A percentile compares a stretch with the other conserved stretches of the same genome.
Conservation (phyloP, 1,140 invertebrate species). For the Drosophila bocqueti region DNA sequence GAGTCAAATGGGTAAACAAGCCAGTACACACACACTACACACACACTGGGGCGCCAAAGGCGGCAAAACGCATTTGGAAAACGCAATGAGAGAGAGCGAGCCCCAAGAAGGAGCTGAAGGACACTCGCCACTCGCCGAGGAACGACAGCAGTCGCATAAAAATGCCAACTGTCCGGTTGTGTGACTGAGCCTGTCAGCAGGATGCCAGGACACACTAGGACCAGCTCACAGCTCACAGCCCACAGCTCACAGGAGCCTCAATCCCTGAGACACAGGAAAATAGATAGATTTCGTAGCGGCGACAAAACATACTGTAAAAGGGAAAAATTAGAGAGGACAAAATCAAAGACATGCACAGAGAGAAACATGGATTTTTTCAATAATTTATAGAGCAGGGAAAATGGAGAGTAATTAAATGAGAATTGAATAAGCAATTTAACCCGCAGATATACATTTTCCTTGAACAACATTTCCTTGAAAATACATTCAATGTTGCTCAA, state of each 20-base stretch:
- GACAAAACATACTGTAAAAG: constrained; percentile 23
- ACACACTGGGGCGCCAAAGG: constrained; percentile 50
- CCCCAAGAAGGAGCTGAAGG: constrained; percentile 5
- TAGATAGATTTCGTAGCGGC: constrained; percentile 71
- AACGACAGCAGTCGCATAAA: constrained; percentile 48
- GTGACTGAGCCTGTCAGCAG: constrained; percentile 80
- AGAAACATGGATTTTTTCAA: not conserved
- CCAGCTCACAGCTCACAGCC: not conserved
- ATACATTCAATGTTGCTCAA: not conserved
- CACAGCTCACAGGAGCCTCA: constrained; percentile 1
- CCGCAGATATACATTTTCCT: too few species aligned
- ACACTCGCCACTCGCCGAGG: constrained; percentile 25
- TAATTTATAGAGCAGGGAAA: not conserved
- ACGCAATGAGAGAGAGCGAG: constrained; percentile 61
- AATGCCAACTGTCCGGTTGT: constrained; percentile 79
- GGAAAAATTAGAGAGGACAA: constrained; percentile 51
- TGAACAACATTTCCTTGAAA: too few species aligned
- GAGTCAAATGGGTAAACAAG: constrained; percentile 57
- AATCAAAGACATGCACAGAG: constrained; percentile 7
- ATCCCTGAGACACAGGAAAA: constrained; percentile 58
- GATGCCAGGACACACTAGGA: constrained; percentile 36
- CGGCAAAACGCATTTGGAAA: constrained; percentile 74
- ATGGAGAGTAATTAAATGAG: not conserved
- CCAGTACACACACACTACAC: constrained; percentile 19
- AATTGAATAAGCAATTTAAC: too few species aligned